Base-by-base conservation (phyloP, 2,888 invertebrate genomes). In the Lithophane semibrunnea region DNA sequence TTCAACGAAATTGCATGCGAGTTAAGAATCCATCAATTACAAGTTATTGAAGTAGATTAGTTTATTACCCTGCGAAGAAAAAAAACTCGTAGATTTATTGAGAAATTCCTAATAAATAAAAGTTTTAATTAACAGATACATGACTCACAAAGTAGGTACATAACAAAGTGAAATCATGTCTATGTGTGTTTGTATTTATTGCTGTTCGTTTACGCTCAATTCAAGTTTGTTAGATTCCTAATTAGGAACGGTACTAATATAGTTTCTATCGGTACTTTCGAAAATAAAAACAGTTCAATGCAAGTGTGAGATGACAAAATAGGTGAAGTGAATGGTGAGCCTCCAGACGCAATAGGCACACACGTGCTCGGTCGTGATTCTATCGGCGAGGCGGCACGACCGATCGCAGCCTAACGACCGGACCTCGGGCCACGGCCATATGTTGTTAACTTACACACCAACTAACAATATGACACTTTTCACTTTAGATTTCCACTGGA, bases 271-370 rank as follows among this genome's bases (percentile, higher is more conserved):
- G 76, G 79, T 89, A 93, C 92, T 93, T 93, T 92, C 91, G 91
- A 92, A 94, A 92, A 91, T 90, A 77, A 91, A 92, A 92, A 92
- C 89, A 89, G 88, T 90, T 88, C 86, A 92, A 88, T 92, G 91
- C 92, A 93, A 93, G 92, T 94, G 90, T 91, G 91, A 93, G 92
- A 92, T 92, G 92, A 93, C 92, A 91, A 92, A 94, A 94, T 94
- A 94, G 94, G 94, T 93, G 93, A 96, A 95, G 96, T 96, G 96
- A 96, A 94, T 91, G 96, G 95, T 94, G 94, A 94, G 92, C 93
- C 94, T 94, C 95, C 93, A 94, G 93, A 91, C 91, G 90, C 91
- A 92, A 92, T 93, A 93, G 90, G 90, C 91, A 94, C 96, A 96
- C 95, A 96, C 95, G 96, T 95, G 96, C 92, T 94, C 90, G 91